A percentile compares a stretch with the other conserved stretches of the same genome.
Evolutionary conservation across 1,140 invertebrate genomes (phyloP).

Genomic region (Monochamus saltuarius): DNA sequence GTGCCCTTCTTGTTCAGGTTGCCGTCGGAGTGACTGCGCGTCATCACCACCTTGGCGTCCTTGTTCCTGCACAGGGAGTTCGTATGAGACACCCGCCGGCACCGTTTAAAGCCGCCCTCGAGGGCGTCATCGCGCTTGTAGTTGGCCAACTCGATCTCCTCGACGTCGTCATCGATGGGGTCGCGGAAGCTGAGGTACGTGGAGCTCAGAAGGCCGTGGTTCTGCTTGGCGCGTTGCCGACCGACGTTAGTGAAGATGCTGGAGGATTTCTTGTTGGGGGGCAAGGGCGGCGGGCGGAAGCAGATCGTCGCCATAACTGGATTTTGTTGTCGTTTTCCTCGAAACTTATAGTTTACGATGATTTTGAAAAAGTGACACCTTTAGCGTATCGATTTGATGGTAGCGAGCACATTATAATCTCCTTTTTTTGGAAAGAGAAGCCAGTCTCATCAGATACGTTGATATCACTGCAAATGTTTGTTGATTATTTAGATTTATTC

Average conservation of each 20-base stretch:
- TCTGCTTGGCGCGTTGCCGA: constrained; percentile 26
- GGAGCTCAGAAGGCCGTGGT: constrained; percentile 41
- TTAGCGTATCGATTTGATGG: too few relatives aligned
- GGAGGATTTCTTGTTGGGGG: constrained; percentile 48
- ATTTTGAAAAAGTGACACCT: too few relatives aligned
- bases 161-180: constrained; percentile 43
- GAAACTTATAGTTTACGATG: too few relatives aligned
- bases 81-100: constrained; percentile 40
- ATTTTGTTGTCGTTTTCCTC: neutral
- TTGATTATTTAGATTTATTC: too few relatives aligned
- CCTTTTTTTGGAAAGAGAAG: too few relatives aligned
- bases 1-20: constrained; percentile 43
- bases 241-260: constrained; percentile 10
- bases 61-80: constrained; percentile 40
- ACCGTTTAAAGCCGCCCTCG: constrained; percentile 27
- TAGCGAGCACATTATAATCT: too few relatives aligned
- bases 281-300: constrained; percentile 50
- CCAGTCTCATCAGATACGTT: too few relatives aligned
- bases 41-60: constrained; percentile 33
- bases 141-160: constrained; percentile 21
- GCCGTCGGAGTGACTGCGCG: constrained; percentile 48
- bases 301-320: constrained; percentile 49
- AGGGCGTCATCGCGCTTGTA: constrained; percentile 19
- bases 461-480: too few relatives aligned
- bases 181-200: constrained; percentile 51